Percentiles rank a stretch among this genome's conserved stretches.
Evolutionary conservation across 2,888 invertebrate genomes (phyloP).

Genomic region (Limnephilus lunatus): DNA sequence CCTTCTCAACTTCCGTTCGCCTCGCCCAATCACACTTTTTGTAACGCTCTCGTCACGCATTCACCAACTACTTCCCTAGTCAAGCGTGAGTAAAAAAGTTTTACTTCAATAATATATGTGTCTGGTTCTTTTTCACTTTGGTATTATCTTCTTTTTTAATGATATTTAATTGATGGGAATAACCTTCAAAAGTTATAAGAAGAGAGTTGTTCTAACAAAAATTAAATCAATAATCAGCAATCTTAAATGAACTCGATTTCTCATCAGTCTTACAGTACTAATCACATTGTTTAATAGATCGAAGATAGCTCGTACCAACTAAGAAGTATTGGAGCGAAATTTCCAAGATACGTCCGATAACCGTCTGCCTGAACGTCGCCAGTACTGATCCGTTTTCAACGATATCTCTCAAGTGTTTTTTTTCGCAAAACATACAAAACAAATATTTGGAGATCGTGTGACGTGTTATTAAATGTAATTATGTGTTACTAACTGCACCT

Average conservation of each 20-base stretch:
- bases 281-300: background rate
- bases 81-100: no score
- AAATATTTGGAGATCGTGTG: background rate
- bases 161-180: no score
- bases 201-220: no score
- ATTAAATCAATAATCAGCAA: background rate
- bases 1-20: no score
- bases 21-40: no score
- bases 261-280: background rate
- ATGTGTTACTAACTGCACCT: background rate
- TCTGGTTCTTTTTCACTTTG: no score
- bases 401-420: background rate
- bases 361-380: background rate
- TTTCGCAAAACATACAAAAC: background rate
- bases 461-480: background rate
- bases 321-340: background rate
- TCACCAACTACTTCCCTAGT: no score
- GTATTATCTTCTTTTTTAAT: no score
- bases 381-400: background rate
- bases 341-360: background rate
- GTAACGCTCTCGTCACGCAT: no score
- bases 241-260: background rate
- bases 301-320: background rate
- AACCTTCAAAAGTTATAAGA: no score
- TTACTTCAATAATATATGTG: no score